Conservation (phyloP, 1,140 invertebrate species). For the Papilio machaon region DNA sequence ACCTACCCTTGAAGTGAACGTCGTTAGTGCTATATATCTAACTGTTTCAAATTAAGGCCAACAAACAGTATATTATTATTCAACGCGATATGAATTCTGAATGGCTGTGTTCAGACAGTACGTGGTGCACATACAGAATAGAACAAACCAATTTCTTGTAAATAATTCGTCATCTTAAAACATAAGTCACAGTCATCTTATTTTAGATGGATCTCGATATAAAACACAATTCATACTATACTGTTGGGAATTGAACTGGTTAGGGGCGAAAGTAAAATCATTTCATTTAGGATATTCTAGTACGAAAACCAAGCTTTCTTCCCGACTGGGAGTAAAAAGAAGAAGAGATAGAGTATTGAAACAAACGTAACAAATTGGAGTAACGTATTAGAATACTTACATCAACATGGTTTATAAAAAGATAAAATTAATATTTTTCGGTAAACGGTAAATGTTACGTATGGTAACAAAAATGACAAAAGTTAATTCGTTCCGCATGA, state of each 20-base stretch:
- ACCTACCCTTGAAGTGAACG: not conserved
- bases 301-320: no score
- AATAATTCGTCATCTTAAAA: slow-evolving; percentile 11
- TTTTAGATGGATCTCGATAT: no score
- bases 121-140: not conserved
- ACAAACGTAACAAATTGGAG: not conserved
- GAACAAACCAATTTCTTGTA: not conserved
- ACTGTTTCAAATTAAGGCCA: slow-evolving; percentile 3
- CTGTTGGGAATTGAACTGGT: not conserved
- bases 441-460: not conserved
- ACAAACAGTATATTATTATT: not conserved
- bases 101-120: not conserved
- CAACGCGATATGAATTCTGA: not conserved
- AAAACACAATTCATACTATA: not conserved
- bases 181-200: not conserved
- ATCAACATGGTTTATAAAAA: not conserved
- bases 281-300: no score
- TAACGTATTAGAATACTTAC: not conserved
- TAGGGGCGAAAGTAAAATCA: not conserved
- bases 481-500: slow-evolving; percentile 5
- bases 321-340: no score
- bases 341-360: no score
- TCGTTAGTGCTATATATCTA: not conserved
- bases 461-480: not conserved
- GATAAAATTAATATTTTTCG: not conserved